Percentiles rank a stretch among this genome's conserved stretches.
phyloP scores from a whole-genome alignment of 2,797 vertebrate species.

The Acipenser oxyrinchus region DNA sequence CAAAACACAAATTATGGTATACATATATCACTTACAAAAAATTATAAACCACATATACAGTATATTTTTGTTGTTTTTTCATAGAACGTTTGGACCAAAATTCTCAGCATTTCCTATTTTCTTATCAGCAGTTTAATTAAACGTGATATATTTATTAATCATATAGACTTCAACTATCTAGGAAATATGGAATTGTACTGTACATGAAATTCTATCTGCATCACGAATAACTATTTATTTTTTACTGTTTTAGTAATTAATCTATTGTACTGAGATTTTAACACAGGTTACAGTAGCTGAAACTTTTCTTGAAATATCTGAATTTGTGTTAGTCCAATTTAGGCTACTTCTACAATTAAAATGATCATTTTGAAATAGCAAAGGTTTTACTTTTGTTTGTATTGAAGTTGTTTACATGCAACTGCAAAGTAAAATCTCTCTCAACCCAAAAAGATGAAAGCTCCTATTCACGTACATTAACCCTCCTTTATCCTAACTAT shows the following conservation, averaged over 20 bases:
- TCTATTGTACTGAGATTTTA: neutral
- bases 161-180: constrained; percentile 6
- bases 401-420: too few species aligned
- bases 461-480: too few species aligned
- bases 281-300: too few species aligned
- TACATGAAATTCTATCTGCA: neutral
- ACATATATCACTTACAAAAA: neutral
- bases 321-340: too few species aligned
- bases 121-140: neutral
- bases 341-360: too few species aligned
- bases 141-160: neutral
- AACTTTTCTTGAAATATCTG: too few species aligned
- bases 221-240: constrained; percentile 1
- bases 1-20: constrained; percentile 1
- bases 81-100: neutral
- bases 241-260: neutral
- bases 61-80: neutral
- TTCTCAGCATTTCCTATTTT: neutral
- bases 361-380: too few species aligned
- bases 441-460: too few species aligned
- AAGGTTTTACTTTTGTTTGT: too few species aligned
- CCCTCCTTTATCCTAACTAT: too few species aligned
- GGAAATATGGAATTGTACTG: constrained; percentile 1
- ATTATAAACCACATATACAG: too few species aligned
- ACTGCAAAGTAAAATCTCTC: too few species aligned